Evolutionary conservation across 1,140 invertebrate genomes (phyloP).

Genomic region (Protaetia brevitarsis): DNA sequence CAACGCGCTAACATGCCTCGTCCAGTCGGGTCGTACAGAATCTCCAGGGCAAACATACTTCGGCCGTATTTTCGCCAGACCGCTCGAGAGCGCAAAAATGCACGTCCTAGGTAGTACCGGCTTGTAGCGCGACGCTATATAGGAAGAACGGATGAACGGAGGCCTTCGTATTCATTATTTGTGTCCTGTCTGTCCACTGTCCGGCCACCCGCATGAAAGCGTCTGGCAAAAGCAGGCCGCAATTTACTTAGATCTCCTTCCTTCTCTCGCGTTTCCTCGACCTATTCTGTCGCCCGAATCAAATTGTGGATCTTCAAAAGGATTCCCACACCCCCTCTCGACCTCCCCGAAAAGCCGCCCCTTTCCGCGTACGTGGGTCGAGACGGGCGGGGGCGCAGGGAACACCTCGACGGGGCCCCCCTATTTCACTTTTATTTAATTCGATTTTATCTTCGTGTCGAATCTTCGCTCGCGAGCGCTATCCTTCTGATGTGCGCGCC

Average conservation of each 20-base stretch:
- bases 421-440: constrained; percentile 46
- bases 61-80: too few species aligned
- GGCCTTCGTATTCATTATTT: constrained; percentile 30
- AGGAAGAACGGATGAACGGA: too few species aligned
- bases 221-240: constrained; percentile 39
- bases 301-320: constrained; percentile 47
- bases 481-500: not conserved
- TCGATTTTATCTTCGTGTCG: constrained; percentile 24
- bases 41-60: constrained; percentile 16
- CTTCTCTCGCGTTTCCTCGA: constrained; percentile 20
- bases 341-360: constrained; percentile 29
- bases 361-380: constrained; percentile 5
- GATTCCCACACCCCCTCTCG: constrained; percentile 30
- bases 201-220: constrained; percentile 32
- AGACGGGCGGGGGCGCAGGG: not conserved
- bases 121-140: too few species aligned
- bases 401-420: constrained; percentile 31
- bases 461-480: not conserved
- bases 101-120: too few species aligned
- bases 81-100: constrained; percentile 5
- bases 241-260: constrained; percentile 43
- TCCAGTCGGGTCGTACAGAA: not conserved
- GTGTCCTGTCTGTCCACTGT: constrained; percentile 26
- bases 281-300: constrained; percentile 35
- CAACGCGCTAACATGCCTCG: constrained; percentile 15